These are phyloP conservation scores for Chymomyza procnemis DNA, from an alignment of 2,888 invertebrate genomes.

Conservation along the genomic window DNA sequence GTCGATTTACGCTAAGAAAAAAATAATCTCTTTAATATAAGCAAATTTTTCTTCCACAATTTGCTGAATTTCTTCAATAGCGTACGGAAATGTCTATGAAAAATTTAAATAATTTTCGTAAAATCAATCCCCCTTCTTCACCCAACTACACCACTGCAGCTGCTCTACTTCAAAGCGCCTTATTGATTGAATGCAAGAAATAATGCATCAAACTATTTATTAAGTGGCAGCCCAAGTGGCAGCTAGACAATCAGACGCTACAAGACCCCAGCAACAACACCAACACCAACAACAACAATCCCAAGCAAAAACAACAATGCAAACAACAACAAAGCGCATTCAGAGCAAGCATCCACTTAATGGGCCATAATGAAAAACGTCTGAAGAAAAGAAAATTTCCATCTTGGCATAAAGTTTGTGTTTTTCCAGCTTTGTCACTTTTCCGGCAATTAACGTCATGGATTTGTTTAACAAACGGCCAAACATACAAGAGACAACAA, in stretches of 20 bases:
- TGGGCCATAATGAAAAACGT: neutral
- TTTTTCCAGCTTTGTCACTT: slow-evolving; percentile 48
- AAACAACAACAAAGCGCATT: neutral
- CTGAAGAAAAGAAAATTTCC: neutral
- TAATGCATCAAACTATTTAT: slow-evolving; percentile 68
- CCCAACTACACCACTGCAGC: too few species aligned
- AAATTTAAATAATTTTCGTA: too few species aligned
- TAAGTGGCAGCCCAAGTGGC: slow-evolving; percentile 55
- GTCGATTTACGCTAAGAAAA: too few species aligned
- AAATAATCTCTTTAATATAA: too few species aligned
- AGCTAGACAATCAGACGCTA: slow-evolving; percentile 55
- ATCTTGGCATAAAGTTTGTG: neutral
- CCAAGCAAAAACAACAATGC: neutral
- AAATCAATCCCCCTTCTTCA: too few species aligned
- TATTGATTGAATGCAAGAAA: slow-evolving; percentile 63
- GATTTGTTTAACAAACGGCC: slow-evolving; percentile 68
- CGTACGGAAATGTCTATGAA: too few species aligned
- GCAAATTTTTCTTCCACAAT: too few species aligned
- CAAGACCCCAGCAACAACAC: neutral
- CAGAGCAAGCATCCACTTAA: neutral
- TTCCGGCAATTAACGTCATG: slow-evolving; percentile 62
- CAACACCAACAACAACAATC: neutral
- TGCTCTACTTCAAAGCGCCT: neutral
- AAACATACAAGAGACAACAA: slow-evolving; percentile 54
- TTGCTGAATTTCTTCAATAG: too few species aligned